Percentiles rank a stretch among this genome's conserved stretches.
Conservation (phyloP, 2,888 invertebrate genomes). For the Scaptomyza flava region DNA sequence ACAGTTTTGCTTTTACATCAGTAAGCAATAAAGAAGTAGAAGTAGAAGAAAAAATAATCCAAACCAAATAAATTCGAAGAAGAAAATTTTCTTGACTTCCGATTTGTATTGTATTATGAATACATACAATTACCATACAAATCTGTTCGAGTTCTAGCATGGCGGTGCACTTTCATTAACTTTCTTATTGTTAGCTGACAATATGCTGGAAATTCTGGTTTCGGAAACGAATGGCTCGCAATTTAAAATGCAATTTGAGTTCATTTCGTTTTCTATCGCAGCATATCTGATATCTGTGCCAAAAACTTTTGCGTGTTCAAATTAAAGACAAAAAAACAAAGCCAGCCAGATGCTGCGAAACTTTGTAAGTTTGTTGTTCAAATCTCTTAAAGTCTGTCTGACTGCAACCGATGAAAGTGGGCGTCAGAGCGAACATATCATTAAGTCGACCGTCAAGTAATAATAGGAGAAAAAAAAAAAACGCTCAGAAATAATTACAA, state of each 20-base stretch:
- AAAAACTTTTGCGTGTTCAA: constrained; percentile 65
- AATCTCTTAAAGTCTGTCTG: constrained; percentile 36
- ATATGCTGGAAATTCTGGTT: constrained; percentile 29
- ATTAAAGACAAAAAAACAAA: constrained; percentile 28
- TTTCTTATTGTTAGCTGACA: constrained; percentile 55
- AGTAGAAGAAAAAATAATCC: background rate
- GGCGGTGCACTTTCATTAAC: constrained; percentile 57
- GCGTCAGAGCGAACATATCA: constrained; percentile 64
- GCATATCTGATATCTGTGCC: constrained; percentile 44
- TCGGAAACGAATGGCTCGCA: constrained; percentile 27
- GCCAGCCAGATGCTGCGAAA: background rate
- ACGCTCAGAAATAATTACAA: constrained; percentile 63
- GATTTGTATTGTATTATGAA: background rate
- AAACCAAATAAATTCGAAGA: background rate
- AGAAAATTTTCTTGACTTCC: constrained; percentile 12
- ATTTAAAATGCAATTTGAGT: constrained; percentile 49
- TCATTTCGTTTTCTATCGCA: constrained; percentile 68
- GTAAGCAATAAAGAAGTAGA: no score
- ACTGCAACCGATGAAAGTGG: constrained; percentile 77
- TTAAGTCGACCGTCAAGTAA: constrained; percentile 41
- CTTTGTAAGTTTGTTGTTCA: constrained; percentile 11
- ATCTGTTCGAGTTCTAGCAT: constrained; percentile 13
- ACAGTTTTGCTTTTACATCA: background rate
- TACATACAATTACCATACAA: constrained; percentile 3
- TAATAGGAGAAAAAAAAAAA: constrained; percentile 24